Base-by-base conservation (phyloP, 2,888 invertebrate genomes). In the Dryobotodes eremita region DNA sequence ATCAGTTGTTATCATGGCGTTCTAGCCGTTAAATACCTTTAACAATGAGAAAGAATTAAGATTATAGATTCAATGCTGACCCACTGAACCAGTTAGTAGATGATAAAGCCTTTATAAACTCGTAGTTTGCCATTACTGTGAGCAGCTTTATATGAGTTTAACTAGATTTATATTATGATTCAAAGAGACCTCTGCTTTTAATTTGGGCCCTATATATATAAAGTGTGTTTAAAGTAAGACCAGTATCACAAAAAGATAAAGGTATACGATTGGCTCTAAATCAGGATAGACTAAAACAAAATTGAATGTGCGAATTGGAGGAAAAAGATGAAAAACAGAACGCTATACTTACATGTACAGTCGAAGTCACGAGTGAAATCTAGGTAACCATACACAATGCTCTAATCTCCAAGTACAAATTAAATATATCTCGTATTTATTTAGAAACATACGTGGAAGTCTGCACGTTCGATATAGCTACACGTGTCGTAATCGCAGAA, bases 381-480 rank as follows among this genome's bases (percentile, higher is more conserved):
- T 46, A 62, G 62, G 36, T 62, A 61, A n/a, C 8, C 17, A 48
- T 11, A 72, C 31, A 59, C 36, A 71, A 53, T 13, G 42, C 48
- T 72, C 59, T 15, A 68, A 82, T 80, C 82, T 76, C 53, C 2
- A 65, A 55, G 23, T 36, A 66, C 31, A 70, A 61, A 66, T 74
- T 66, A 84, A 68, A 80, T 6, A 46, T n/a, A 48, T 48, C 50
- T 55, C 0, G 17, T 75, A 65, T 64, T 70, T 75, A 62, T 71
- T 71, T 80, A 68, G 59, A 71, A 80, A 71, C 71, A 66, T 75
- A 86, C 86, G 83, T 86, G 86, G 31, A 75, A 73, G 68, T 57
- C 59, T 64, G 85, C 89, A 88, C 89, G 89, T 89, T 62, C 80
- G 42, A 69, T 59, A n/a, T 57, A 62, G 23, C n/a, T 75, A 62